Percentiles rank a stretch among this genome's conserved stretches.
These are phyloP conservation scores for Sialia sialis DNA, from an alignment of 2,113 vertebrate species.

Conservation along the genomic window DNA sequence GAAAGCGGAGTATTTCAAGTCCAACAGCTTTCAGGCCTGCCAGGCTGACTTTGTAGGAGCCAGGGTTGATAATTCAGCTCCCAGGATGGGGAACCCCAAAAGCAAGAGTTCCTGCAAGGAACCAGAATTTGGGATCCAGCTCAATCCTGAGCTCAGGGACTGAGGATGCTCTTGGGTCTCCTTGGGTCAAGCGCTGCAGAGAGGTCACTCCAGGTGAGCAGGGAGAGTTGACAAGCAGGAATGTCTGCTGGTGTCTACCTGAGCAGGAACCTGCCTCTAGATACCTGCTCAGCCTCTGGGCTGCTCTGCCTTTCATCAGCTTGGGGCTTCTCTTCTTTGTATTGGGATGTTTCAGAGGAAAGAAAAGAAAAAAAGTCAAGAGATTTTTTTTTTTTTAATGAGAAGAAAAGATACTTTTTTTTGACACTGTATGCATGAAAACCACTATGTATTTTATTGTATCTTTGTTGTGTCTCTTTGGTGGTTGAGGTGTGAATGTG, in stretches of 20 bases:
- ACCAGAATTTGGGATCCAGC: background rate
- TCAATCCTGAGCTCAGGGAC: fast-evolving
- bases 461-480: fast-evolving
- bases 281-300: background rate
- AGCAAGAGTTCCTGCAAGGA: background rate
- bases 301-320: background rate
- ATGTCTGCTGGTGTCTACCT: background rate
- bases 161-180: background rate
- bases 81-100: background rate
- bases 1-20: slow-evolving; percentile 1
- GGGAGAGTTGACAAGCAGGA: background rate
- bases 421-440: background rate
- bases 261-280: background rate
- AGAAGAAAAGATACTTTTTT: background rate
- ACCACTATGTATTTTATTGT: background rate
- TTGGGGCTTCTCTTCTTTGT: background rate
- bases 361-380: background rate
- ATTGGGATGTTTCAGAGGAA: background rate
- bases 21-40: background rate
- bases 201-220: slow-evolving; percentile 66
- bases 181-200: background rate
- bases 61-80: background rate
- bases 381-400: fast-evolving
- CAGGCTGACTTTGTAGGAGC: background rate
- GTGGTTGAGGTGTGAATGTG: background rate